Evolutionary conservation across 2,113 vertebrate genomes (phyloP).

Genomic region (Alligator mississippiensis): DNA sequence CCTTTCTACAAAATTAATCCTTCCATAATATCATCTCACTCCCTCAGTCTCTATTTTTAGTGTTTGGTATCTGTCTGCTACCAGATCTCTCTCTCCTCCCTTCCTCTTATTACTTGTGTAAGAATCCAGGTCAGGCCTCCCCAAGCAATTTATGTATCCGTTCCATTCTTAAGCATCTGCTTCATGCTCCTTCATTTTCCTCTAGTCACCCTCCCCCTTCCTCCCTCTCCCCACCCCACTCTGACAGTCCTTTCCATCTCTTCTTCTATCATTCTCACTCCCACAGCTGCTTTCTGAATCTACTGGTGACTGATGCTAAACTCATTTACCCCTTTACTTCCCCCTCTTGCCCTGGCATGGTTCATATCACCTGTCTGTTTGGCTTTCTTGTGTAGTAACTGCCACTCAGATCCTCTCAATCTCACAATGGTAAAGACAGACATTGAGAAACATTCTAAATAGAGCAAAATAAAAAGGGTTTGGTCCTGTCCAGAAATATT

Average conservation of each 20-base stretch:
- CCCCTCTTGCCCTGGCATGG: neutral
- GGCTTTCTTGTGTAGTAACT: neutral
- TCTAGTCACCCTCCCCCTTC: neutral
- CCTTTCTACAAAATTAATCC: rapidly evolving
- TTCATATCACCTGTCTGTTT: conserved; percentile 15
- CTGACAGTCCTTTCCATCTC: neutral
- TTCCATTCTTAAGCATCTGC: conserved; percentile 10
- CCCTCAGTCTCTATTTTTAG: neutral
- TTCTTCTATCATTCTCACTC: conserved; percentile 34
- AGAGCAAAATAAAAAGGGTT: neutral
- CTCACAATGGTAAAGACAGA: neutral
- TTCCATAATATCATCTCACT: neutral
- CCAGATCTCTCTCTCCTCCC: neutral
- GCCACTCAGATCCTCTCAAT: neutral
- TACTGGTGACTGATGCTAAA: neutral
- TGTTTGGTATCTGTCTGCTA: neutral
- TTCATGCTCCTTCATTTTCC: neutral
- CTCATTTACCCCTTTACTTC: neutral
- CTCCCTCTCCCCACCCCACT: neutral
- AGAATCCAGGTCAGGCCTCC: neutral
- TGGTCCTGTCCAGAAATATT: neutral
- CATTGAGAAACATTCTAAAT: conserved; percentile 15
- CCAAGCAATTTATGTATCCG: neutral
- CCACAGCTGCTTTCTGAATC: neutral
- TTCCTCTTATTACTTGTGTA: neutral